phyloP scores from a whole-genome alignment of 53 echinoderm and acorn worm species.

The Antedon mediterranea region DNA sequence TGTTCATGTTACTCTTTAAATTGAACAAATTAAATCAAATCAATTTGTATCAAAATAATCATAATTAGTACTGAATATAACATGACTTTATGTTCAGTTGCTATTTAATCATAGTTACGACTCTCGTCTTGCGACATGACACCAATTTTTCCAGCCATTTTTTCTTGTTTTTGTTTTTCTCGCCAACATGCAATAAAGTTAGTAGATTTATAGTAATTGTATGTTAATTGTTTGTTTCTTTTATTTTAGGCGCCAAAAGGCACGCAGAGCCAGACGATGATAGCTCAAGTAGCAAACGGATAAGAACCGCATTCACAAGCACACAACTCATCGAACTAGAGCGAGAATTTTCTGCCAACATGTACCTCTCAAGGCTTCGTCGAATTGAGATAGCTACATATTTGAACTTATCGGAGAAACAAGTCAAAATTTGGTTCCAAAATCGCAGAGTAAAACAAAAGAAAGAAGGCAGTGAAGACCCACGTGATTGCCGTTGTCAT shows the following conservation, averaged over 20 bases:
- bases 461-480: conserved; percentile 69
- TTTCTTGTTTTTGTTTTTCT: no score
- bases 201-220: neutral
- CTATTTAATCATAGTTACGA: no score
- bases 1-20: no score
- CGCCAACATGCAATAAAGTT: no score
- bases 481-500: conserved; percentile 87
- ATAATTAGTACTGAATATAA: no score
- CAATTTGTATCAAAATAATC: no score
- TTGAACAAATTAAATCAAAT: no score
- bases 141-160: no score
- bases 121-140: no score
- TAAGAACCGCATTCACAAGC: conserved; percentile 90
- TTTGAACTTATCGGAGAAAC: conserved; percentile 88
- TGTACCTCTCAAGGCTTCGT: conserved; percentile 91
- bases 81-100: no score
- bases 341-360: conserved; percentile 88
- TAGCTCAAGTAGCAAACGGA: conserved; percentile 66
- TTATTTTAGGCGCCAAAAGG: neutral
- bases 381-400: conserved; percentile 98
- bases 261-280: conserved; percentile 24
- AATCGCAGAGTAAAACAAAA: conserved; percentile 97
- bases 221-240: neutral
- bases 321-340: conserved; percentile 90
- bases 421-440: conserved; percentile 99